These are phyloP conservation scores for Lepidurus packardi DNA, from an alignment of 1,140 invertebrate genomes.

Conservation along the genomic window DNA sequence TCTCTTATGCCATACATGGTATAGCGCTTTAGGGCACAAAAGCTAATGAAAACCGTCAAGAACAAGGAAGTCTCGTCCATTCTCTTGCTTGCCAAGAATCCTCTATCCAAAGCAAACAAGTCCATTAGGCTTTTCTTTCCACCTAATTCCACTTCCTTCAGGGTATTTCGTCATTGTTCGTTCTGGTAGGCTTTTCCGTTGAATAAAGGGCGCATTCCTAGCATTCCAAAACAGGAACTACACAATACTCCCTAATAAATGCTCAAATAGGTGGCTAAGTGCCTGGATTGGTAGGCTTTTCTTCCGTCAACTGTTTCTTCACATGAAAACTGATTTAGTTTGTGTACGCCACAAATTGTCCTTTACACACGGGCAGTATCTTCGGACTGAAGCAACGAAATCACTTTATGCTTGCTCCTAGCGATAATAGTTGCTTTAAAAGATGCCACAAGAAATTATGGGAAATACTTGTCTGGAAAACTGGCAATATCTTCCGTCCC, in stretches of 20 bases:
- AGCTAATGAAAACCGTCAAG: not conserved
- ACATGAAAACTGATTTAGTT: too few species aligned
- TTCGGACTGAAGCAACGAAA: not conserved
- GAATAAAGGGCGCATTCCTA: too few species aligned
- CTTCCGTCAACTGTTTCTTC: too few species aligned
- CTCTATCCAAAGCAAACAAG: too few species aligned
- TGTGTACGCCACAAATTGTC: too few species aligned
- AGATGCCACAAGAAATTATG: not conserved
- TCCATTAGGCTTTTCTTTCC: too few species aligned
- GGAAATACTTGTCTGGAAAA: slow-evolving; percentile 34
- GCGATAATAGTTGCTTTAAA: not conserved
- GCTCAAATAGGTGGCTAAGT: too few species aligned
- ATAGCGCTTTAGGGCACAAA: not conserved
- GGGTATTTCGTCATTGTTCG: too few species aligned
- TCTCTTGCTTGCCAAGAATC: not conserved
- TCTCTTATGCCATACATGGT: not conserved
- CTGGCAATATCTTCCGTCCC: slow-evolving; percentile 39
- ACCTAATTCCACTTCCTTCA: not conserved
- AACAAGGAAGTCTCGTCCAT: not conserved
- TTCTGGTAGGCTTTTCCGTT: too few species aligned
- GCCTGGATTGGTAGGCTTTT: too few species aligned
- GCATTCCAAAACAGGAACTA: too few species aligned
- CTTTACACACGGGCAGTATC: slow-evolving; percentile 4
- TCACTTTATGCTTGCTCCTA: not conserved
- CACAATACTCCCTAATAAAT: too few species aligned